A percentile compares a stretch with the other conserved stretches of the same genome.
These are phyloP conservation scores for Amitus sp. DNA, from an alignment of 2,888 invertebrate genomes.

Conservation along the genomic window DNA sequence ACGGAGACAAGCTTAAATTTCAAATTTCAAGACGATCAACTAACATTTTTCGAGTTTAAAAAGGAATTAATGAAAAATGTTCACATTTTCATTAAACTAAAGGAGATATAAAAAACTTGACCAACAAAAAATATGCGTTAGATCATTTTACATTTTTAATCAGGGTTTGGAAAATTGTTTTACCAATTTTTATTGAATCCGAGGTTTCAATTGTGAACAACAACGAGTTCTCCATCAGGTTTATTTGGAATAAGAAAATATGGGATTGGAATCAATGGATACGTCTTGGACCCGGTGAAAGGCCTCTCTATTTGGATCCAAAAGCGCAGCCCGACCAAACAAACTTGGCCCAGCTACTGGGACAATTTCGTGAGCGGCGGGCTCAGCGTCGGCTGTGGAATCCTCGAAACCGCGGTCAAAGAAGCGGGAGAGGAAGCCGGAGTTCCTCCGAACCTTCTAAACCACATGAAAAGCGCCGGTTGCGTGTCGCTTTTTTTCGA, in stretches of 20 bases:
- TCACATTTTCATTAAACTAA: no score
- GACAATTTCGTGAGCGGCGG: constrained; percentile 97
- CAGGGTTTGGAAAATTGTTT: no score
- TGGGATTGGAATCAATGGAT: constrained; percentile 95
- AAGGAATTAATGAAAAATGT: no score
- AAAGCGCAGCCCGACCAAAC: constrained; percentile 88
- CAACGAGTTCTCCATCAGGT: constrained; percentile 60
- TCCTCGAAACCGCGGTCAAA: constrained; percentile 89
- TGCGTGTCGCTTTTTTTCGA: constrained; percentile 93
- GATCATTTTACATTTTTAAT: no score
- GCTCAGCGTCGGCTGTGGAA: constrained; percentile 86
- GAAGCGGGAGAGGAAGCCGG: constrained; percentile 96
- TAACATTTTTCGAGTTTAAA: no score
- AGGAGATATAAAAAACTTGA: no score
- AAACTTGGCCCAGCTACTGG: constrained; percentile 96
- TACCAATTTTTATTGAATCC: no score
- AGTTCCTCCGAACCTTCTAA: constrained; percentile 81
- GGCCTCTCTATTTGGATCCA: constrained; percentile 94
- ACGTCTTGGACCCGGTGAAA: constrained; percentile 83
- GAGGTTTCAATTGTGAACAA: no score
- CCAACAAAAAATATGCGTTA: no score
- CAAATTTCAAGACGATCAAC: no score
- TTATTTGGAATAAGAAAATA: constrained; percentile 94
- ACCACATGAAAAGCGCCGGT: constrained; percentile 80
- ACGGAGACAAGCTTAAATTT: no score